Evolutionary conservation across 2,888 invertebrate species (phyloP).

Genomic region (Polylopha cassiicola): DNA sequence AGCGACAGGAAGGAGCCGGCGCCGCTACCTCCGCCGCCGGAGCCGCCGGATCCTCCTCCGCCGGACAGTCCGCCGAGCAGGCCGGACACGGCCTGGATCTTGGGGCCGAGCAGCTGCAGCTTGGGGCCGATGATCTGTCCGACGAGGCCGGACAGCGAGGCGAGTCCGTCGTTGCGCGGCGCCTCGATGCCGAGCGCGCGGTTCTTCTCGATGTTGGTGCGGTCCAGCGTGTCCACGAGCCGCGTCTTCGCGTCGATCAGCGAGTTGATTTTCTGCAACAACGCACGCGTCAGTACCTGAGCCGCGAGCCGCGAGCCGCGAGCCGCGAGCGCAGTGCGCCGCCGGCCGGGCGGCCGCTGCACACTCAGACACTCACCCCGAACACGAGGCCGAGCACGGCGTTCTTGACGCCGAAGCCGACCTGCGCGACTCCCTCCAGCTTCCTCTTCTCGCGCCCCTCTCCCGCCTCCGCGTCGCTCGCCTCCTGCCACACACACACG

Average conservation of each 20-base stretch:
- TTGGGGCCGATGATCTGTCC: constrained; percentile 84
- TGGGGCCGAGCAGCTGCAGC: constrained; percentile 81
- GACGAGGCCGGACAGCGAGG: constrained; percentile 79
- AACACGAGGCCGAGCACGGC: constrained; percentile 89
- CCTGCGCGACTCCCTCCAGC: constrained; percentile 79
- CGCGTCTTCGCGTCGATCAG: constrained; percentile 88
- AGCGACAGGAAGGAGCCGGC: constrained; percentile 69
- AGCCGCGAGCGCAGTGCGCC: constrained; percentile 1
- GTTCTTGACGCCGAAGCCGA: constrained; percentile 85
- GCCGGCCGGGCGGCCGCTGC: not conserved
- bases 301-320: not conserved
- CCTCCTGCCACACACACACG: constrained; percentile 63
- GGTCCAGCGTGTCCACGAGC: constrained; percentile 82
- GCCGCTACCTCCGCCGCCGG: constrained; percentile 64
- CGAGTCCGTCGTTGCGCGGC: constrained; percentile 79
- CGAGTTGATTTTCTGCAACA: constrained; percentile 87
- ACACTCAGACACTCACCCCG: constrained; percentile 79
- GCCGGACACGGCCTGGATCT: constrained; percentile 77
- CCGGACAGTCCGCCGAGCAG: constrained; percentile 73
- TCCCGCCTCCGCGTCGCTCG: constrained; percentile 55
- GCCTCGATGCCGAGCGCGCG: constrained; percentile 83
- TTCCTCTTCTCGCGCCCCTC: constrained; percentile 84
- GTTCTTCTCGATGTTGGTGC: constrained; percentile 85
- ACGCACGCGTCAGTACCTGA: constrained; percentile 1
- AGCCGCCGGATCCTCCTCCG: constrained; percentile 65